Base-by-base conservation (phyloP, 30 jellyfish, hydroid and myxozoan species). In the Catostylus mosaicus region DNA sequence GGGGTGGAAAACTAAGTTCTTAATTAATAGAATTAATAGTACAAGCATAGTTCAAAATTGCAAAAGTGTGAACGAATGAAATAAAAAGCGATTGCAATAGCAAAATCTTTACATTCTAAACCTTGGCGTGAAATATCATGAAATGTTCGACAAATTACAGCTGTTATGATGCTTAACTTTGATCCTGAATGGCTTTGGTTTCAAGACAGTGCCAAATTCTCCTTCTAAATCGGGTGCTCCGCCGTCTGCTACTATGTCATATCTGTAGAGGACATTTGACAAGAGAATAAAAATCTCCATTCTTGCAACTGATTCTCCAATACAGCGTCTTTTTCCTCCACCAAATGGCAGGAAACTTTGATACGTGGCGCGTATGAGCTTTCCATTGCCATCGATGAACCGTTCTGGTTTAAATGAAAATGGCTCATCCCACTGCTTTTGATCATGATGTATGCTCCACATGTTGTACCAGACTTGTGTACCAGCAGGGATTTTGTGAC, bases 311-410 rank as follows among this genome's bases (percentile, higher is more conserved):
- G 85, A 47, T 56, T 91, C 97, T 0, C 98, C 98, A 34, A 91
- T 70, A 59, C 98, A 91, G 5, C 36, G 84, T 59, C 98, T 75
- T 30, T 96, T 59, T 33, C 98, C 98, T 11, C 97, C 97, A 0
- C 96, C 88, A 59, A 92, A 92, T 4, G 98, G 98, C 65, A 92
- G 82, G 50, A 54, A 81, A 31, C 97, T 57, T 19, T 67, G 59
- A 45, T 90, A 83, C 33, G 65, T 66, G 10, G 95, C 86, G 26
- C 50, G 67, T 29, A 54, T 71, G 43, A 70, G 79, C 16, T 78
- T 73, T 0, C 94, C 94, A 2, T 84, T 76, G 35, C 71, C 90
- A 57, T 78, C 88, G 65, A 90, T 30, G 73, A 85, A 90, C 60
- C 96, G 40, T 26, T 84, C 89, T 12, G 98, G 98, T 29, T 52